Percentiles rank a stretch among this genome's conserved stretches.
Conservation (phyloP, 2,888 invertebrate species). For the Phrixothrix hirtus region DNA sequence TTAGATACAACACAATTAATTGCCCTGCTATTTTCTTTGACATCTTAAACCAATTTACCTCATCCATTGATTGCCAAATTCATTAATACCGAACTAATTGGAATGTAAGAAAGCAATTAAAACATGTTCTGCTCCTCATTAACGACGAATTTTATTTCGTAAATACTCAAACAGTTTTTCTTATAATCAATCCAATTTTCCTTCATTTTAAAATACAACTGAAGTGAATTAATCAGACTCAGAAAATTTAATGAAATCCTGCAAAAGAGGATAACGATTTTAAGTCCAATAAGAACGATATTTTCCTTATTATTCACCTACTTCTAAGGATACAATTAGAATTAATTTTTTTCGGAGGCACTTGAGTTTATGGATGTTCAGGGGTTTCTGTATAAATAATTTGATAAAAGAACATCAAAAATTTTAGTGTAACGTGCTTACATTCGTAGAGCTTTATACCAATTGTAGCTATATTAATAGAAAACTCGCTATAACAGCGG, state of each 20-base stretch:
- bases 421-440: no score
- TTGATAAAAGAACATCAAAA: no score
- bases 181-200: conserved; percentile 15
- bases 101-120: conserved; percentile 24
- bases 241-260: conserved; percentile 14
- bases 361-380: no score
- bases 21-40: conserved; percentile 24
- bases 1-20: conserved; percentile 28
- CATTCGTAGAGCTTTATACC: no score
- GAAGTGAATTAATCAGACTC: conserved; percentile 7
- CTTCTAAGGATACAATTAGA: no score
- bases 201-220: conserved; percentile 7
- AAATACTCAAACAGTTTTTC: conserved; percentile 9
- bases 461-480: no score
- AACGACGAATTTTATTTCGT: conserved; percentile 15
- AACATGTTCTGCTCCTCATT: conserved; percentile 12
- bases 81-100: conserved; percentile 25
- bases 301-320: no score
- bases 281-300: no score
- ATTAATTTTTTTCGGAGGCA: no score
- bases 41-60: conserved; percentile 26
- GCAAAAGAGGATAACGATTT: no score
- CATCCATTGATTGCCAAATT: conserved; percentile 23
- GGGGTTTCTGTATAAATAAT: no score
- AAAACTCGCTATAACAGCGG: no score